These are phyloP conservation scores for Tachina grossa DNA, from an alignment of 2,888 invertebrate species.

Conservation along the genomic window DNA sequence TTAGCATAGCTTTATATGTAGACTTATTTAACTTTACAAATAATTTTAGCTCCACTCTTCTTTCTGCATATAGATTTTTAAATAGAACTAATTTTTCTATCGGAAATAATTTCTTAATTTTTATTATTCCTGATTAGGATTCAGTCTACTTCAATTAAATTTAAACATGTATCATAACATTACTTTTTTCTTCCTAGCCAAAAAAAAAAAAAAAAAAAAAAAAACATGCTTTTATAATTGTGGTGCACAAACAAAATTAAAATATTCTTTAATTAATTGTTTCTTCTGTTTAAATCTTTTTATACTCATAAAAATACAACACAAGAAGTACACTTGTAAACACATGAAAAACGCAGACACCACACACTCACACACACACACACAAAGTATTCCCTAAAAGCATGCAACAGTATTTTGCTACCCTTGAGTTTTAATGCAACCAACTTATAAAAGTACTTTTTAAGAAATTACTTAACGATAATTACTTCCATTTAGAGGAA, in stretches of 20 bases:
- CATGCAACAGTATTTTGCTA: background rate
- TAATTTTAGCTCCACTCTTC: background rate
- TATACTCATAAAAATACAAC: slow-evolving; percentile 51
- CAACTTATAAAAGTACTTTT: slow-evolving; percentile 10
- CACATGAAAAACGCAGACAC: background rate
- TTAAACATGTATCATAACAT: too few relatives aligned
- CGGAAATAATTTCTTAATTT: too few relatives aligned
- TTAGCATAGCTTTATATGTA: too few relatives aligned
- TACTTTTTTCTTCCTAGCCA: background rate
- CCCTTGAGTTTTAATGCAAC: background rate
- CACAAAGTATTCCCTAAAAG: slow-evolving; percentile 15
- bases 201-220: slow-evolving; percentile 19
- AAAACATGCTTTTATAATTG: background rate
- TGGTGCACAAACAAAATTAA: slow-evolving; percentile 63
- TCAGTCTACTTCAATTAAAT: too few relatives aligned
- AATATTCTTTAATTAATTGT: slow-evolving; percentile 72
- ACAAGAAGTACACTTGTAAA: slow-evolving; percentile 21
- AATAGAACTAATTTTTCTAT: background rate
- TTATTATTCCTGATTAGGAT: too few relatives aligned
- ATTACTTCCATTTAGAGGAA: too few relatives aligned
- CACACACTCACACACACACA: background rate
- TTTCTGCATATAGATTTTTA: background rate
- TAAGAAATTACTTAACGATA: background rate
- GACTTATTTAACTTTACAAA: background rate
- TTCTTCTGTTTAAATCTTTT: slow-evolving; percentile 65